Conservation (phyloP, 2,888 invertebrate genomes). For the Drosophila colorata region DNA sequence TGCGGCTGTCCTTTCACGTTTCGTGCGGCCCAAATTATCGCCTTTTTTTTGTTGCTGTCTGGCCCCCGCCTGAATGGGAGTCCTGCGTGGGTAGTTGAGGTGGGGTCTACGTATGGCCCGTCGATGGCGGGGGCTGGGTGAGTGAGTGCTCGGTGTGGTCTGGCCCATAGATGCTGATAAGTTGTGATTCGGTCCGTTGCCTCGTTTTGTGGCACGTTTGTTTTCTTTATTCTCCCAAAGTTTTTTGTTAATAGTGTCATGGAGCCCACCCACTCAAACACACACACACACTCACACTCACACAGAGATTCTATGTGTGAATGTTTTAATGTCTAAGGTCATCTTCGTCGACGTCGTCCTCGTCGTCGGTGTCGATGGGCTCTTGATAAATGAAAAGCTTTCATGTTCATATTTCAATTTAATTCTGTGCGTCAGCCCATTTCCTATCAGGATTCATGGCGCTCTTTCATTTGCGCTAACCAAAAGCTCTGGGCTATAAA, state of each 20-base stretch:
- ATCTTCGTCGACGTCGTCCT: constrained; percentile 7
- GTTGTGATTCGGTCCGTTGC: constrained; percentile 58
- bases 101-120: constrained; percentile 46
- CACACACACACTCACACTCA: constrained; percentile 11
- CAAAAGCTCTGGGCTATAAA: constrained; percentile 49
- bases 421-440: constrained; percentile 37
- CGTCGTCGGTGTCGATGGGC: constrained; percentile 23
- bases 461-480: constrained; percentile 16
- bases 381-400: constrained; percentile 71
- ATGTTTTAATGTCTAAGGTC: constrained; percentile 78
- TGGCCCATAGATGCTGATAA: constrained; percentile 67
- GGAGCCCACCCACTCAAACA: constrained; percentile 25
- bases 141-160: background rate
- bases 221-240: constrained; percentile 55
- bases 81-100: constrained; percentile 25
- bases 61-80: constrained; percentile 44
- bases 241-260: constrained; percentile 62
- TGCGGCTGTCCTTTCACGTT: constrained; percentile 34
- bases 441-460: constrained; percentile 38
- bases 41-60: constrained; percentile 53
- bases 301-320: constrained; percentile 48
- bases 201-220: constrained; percentile 62
- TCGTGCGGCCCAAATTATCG: constrained; percentile 63
- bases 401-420: constrained; percentile 77
- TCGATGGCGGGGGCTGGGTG: constrained; percentile 67